Evolutionary conservation across 1,140 invertebrate species (phyloP).

Genomic region (Octopus sinensis): DNA sequence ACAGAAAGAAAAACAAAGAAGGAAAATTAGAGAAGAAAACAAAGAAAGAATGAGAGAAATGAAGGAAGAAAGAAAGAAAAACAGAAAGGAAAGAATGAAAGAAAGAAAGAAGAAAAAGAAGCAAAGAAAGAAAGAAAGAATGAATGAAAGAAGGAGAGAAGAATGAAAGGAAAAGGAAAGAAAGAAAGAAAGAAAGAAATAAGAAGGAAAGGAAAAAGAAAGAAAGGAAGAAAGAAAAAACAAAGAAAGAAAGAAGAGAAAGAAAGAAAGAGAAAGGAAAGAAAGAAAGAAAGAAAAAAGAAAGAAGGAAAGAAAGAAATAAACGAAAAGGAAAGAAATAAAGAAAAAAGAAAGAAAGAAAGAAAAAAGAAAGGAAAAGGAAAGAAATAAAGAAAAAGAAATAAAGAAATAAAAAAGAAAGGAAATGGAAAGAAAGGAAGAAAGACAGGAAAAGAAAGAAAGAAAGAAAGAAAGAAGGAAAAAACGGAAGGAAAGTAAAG

Average conservation of each 20-base stretch:
- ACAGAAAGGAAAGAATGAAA: background rate
- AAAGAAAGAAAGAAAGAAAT: background rate
- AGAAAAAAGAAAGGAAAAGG: background rate
- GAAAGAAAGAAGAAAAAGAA: background rate
- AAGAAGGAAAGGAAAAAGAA: conserved; percentile 9
- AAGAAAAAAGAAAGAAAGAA: background rate
- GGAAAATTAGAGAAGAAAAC: background rate
- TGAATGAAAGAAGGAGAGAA: background rate
- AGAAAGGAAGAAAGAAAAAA: background rate
- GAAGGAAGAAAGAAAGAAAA: no score
- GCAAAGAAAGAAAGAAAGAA: background rate
- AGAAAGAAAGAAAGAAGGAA: background rate
- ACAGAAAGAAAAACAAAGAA: conserved; percentile 3
- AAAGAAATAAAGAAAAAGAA: background rate
- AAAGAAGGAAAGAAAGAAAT: background rate
- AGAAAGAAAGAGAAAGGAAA: background rate
- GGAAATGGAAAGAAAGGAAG: background rate
- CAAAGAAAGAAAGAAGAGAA: background rate
- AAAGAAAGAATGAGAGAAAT: no score
- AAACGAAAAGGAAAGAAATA: no score
- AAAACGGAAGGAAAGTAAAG: background rate
- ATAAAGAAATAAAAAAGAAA: conserved; percentile 1
- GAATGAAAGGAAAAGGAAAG: background rate
- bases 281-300: background rate
- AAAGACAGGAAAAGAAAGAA: background rate